Base-by-base conservation (phyloP, 2,797 vertebrate genomes). In the Eurystomus glaucurus region DNA sequence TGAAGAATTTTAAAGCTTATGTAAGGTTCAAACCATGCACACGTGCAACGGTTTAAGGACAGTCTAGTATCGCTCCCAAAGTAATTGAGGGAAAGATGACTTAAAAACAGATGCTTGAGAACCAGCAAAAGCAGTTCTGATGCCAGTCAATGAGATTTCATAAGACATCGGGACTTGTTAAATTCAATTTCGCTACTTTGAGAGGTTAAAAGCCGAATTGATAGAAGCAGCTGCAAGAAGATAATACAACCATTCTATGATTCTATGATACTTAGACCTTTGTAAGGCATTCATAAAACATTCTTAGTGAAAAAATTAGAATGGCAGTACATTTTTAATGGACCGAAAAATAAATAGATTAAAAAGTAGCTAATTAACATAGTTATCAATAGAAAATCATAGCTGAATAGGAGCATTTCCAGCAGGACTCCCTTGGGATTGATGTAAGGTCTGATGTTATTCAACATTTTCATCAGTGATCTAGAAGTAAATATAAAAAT, bases 351-450 rank as follows among this genome's bases (percentile, higher is more conserved):
- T 26, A 93, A 91, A 89, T 5, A 74, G n/a, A 77, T 64, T 52
- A 20, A 93, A 89, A 94, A 70, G 12, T 48, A 79, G 19, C 23
- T 60, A 87, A 91, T 90, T 88, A 92, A 60, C 28, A 50, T 52
- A 55, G 22, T 79, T 87, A 43, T 87, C 81, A 91, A 77, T 68
- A 20, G 62, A 89, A 94, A 83, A 81, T 79, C n/a, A 37, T 31
- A 70, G 71, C 10, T 78, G 83, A 84, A 58, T 57, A 52, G 48
- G 41, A 75, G 31, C 41, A 6, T 48, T 89, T 55, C 66, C 66
- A 90, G 64, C 14, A 76, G 33, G 19, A 77, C 16, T 68, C 85
- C 23, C 39, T 66, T 54, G 62, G 45, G 75, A 80, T 15, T 85
- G 50, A 60, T 50, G 64, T 20, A 37, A 64, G 25, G 28, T 75